These are phyloP conservation scores for Stegastes partitus DNA, from an alignment of 2,113 vertebrate species.

Conservation along the genomic window DNA sequence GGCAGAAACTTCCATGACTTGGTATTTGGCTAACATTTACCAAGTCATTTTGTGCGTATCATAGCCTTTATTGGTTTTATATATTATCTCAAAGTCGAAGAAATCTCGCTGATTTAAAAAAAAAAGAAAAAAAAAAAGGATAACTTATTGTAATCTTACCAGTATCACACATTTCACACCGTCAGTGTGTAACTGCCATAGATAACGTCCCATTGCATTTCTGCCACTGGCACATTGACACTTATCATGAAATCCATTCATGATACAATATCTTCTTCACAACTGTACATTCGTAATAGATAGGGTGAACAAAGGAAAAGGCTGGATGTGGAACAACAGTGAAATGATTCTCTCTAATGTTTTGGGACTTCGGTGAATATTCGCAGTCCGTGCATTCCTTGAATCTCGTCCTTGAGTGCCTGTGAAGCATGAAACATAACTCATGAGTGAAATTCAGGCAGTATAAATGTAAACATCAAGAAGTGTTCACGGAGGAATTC, in stretches of 20 bases:
- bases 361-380: constrained; percentile 86
- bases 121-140: constrained; percentile 10
- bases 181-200: constrained; percentile 1
- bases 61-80: constrained; percentile 48
- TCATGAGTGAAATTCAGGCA: neutral
- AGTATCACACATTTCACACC: constrained; percentile 32
- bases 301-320: neutral
- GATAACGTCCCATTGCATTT: constrained; percentile 4
- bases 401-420: constrained; percentile 87
- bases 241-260: constrained; percentile 23
- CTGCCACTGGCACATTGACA: constrained; percentile 22
- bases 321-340: neutral
- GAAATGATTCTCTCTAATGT: constrained; percentile 56
- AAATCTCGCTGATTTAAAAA: constrained; percentile 9
- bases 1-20: constrained; percentile 15
- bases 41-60: constrained; percentile 73
- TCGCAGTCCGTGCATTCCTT: constrained; percentile 86
- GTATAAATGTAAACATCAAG: neutral
- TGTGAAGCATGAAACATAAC: constrained; percentile 57
- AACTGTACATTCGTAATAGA: constrained; percentile 42
- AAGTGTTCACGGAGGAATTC: neutral
- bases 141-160: constrained; percentile 10
- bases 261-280: constrained; percentile 10
- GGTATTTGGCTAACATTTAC: neutral
- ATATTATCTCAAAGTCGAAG: constrained; percentile 19